Base-by-base conservation (phyloP, 2,888 invertebrate species). In the Apomyelois bistriatella region DNA sequence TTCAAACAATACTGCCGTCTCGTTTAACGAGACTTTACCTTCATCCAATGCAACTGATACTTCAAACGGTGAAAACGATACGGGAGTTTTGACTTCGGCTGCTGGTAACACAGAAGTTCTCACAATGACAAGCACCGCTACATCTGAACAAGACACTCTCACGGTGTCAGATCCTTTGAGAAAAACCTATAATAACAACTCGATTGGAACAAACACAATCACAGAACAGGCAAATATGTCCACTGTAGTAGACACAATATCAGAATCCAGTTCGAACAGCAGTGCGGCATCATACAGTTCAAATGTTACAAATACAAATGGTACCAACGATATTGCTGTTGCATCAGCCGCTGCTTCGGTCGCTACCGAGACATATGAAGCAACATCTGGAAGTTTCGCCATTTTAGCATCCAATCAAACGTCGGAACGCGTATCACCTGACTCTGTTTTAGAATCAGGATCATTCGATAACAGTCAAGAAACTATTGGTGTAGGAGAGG, bases 101-200 rank as follows among this genome's bases (percentile, higher is more conserved):
- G 7, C 32, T 32, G 13, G 13, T 32, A 10, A 30, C 9, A 30
- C 46, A 13, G 32, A 50, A 16, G 36, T 47, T 38, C 7, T 55
- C 8, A 48, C 52, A 22, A 32, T 52, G 13, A 48, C 38, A 32
- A 49, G 43, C 10, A 52, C 48, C n/a, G 32, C 32, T 2, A 52
- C 42, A 9, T 28, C 22, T 16, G 42, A 52, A 22, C 17, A 32
- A 17, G 40, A 48, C 3, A 43, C 13, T 1, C 16, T 52, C 28
- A 48, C 37, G 4, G 43, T 43, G 13, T 9, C 46, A 0, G 9
- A 40, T 8, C 15, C 30, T 3, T 22, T 22, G 2, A 22, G 22
- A 2, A 22, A 5, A 3, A n/a, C 3, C 9, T 17, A 40, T 10
- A 40, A 16, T 7, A 40, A 40, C 15, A 15, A 16, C 10, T 16